Evolutionary conservation across 2,797 vertebrate genomes (phyloP).

Genomic region (Aeoliscus strigatus): DNA sequence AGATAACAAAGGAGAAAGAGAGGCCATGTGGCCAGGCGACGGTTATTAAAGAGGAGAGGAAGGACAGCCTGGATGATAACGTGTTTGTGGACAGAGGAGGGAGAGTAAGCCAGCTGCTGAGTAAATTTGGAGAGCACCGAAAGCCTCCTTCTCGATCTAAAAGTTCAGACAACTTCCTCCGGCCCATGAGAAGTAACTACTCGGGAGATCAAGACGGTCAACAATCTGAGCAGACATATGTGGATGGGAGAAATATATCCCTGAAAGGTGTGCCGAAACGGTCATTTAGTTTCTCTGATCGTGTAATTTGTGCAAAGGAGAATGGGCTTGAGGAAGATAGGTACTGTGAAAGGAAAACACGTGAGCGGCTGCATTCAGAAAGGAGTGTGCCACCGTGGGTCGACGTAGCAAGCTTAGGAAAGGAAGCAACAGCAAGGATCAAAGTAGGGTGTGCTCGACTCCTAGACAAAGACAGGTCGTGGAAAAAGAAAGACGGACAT

Average conservation of each 20-base stretch:
- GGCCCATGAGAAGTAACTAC: conserved; percentile 36
- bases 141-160: conserved; percentile 71
- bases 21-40: conserved; percentile 48
- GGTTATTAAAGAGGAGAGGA: conserved; percentile 52
- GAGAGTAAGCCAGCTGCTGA: conserved; percentile 79
- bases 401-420: conserved; percentile 11
- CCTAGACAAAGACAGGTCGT: conserved; percentile 31
- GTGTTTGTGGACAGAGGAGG: conserved; percentile 59
- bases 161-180: conserved; percentile 70
- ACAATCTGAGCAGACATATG: conserved; percentile 21
- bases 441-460: conserved; percentile 22
- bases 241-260: conserved; percentile 13
- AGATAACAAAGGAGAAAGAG: conserved; percentile 44
- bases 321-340: conserved; percentile 33
- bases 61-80: conserved; percentile 45
- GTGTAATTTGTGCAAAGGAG: conserved; percentile 45
- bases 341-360: conserved; percentile 20
- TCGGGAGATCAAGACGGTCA: conserved; percentile 45
- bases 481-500: conserved; percentile 17
- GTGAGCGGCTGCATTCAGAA: conserved; percentile 49
- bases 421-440: conserved; percentile 24
- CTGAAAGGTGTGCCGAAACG: conserved; percentile 61
- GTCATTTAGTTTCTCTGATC: conserved; percentile 74
- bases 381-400: conserved; percentile 16
- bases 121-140: conserved; percentile 73